Base-by-base conservation (phyloP, 2,888 invertebrate genomes). In the Rotaria sp. region DNA sequence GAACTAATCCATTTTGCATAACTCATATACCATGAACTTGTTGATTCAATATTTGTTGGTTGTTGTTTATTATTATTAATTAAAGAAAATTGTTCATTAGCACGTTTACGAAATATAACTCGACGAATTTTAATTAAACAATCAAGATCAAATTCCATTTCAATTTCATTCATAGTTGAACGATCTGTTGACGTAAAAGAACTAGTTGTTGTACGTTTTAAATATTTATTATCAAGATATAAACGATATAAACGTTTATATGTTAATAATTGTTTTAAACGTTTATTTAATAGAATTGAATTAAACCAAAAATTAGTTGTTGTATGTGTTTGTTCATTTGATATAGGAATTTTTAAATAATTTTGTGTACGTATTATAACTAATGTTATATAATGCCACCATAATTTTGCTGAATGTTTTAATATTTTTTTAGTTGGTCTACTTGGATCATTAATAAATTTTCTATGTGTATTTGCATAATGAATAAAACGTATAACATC, bases 151-250 rank as follows among this genome's bases (percentile, higher is more conserved):
- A 41, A 80, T 15, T 80, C 80, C 13, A 15, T 41, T 80, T 80
- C 80, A 80, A 80, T 80, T 13, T 80, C 80, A 45, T 26, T n/a
- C 80, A 80, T 45, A 7, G 11, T 24, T 24, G 11, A 80, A n/a
- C 45, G 80, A n/a, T 80, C 45, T 2, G 80, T 10, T 24, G 11
- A 13, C 11, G 80, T 80, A 45, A 80, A 45, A 67, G 35, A 38
- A 67, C 5, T 67, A 26, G 1, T 45, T 11, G 26, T 26, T 45
- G 45, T 26, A n/a, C 80, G 80, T 80, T 80, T 80, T n/a, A 80
- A 26, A 80, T 80, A 80, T 80, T 80, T 80, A 80, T 45, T 80
- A 80, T 80, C 80, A 45, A 80, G 45, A 80, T 80, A 80, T 45
- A 45, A n/a, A 45, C 80, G 80, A 80, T 80, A 80, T 80, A 80